Evolutionary conservation across 1,140 invertebrate species (phyloP).

Genomic region (Bombus polaris): DNA sequence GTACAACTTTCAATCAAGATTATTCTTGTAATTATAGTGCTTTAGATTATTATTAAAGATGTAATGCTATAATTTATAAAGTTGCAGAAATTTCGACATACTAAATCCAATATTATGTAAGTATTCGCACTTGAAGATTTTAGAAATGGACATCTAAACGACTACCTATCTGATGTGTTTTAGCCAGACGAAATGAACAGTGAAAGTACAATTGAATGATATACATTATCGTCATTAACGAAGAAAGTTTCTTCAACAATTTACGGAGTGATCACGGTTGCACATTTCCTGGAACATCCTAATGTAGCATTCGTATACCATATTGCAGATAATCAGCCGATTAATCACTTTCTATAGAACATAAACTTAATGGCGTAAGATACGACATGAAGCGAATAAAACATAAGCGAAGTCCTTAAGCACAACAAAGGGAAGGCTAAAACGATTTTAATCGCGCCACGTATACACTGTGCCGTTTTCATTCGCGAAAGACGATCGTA

Average conservation of each 20-base stretch:
- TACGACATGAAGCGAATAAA: not conserved
- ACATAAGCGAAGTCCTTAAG: not conserved
- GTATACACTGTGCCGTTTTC: not conserved
- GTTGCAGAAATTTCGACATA: not conserved
- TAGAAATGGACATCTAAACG: not conserved
- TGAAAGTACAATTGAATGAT: not conserved
- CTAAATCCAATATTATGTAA: not conserved
- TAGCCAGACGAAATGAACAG: not conserved
- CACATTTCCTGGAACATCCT: not conserved
- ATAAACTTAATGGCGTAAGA: not conserved
- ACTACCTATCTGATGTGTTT: not conserved
- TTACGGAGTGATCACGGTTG: not conserved
- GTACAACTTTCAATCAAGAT: not conserved
- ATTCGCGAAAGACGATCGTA: slow-evolving; percentile 49
- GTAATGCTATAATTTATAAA: not conserved
- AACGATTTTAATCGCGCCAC: not conserved
- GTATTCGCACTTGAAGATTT: too few relatives aligned
- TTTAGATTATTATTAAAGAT: not conserved
- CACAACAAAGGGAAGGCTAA: not conserved
- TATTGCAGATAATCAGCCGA: not conserved
- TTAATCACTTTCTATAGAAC: not conserved
- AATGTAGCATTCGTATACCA: not conserved
- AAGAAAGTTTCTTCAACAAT: not conserved
- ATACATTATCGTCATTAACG: not conserved
- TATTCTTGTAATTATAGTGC: not conserved